Evolutionary conservation across 2,888 invertebrate species (phyloP).

Genomic region (Andrena fulva): DNA sequence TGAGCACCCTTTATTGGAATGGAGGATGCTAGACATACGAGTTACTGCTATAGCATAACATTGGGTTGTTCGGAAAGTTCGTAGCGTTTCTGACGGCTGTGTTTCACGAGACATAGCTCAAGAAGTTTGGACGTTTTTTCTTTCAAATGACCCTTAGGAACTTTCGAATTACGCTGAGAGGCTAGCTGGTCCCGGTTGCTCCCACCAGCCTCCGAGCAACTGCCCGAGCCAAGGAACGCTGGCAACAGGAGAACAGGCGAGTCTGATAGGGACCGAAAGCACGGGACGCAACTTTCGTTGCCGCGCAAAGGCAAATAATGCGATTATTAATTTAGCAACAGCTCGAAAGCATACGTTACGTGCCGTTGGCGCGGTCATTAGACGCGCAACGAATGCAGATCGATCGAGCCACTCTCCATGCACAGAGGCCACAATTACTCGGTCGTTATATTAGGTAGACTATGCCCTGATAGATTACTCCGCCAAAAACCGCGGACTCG

Average conservation of each 20-base stretch:
- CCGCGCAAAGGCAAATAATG: slow-evolving; percentile 32
- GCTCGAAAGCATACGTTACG: slow-evolving; percentile 45
- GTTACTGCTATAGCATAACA: too few relatives aligned
- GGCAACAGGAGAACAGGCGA: neutral
- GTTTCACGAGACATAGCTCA: too few relatives aligned
- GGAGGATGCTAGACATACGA: too few relatives aligned
- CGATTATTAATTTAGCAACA: slow-evolving; percentile 67
- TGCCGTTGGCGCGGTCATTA: slow-evolving; percentile 70
- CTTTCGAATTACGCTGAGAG: too few relatives aligned
- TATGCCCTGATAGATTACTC: slow-evolving; percentile 79
- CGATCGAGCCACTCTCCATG: slow-evolving; percentile 73
- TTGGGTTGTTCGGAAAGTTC: too few relatives aligned
- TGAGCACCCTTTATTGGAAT: too few relatives aligned
- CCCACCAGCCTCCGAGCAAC: too few relatives aligned
- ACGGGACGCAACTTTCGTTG: neutral
- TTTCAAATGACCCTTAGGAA: too few relatives aligned
- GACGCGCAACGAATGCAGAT: slow-evolving; percentile 69
- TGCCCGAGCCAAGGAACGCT: too few relatives aligned
- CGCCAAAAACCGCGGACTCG: slow-evolving; percentile 74
- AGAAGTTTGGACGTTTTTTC: too few relatives aligned
- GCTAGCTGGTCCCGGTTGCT: too few relatives aligned
- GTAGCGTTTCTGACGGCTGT: too few relatives aligned
- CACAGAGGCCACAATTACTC: slow-evolving; percentile 71
- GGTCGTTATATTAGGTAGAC: slow-evolving; percentile 75
- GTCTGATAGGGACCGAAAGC: slow-evolving; percentile 2